Evolutionary conservation across 2,888 invertebrate species (phyloP).

Genomic region (Timema cristinae): DNA sequence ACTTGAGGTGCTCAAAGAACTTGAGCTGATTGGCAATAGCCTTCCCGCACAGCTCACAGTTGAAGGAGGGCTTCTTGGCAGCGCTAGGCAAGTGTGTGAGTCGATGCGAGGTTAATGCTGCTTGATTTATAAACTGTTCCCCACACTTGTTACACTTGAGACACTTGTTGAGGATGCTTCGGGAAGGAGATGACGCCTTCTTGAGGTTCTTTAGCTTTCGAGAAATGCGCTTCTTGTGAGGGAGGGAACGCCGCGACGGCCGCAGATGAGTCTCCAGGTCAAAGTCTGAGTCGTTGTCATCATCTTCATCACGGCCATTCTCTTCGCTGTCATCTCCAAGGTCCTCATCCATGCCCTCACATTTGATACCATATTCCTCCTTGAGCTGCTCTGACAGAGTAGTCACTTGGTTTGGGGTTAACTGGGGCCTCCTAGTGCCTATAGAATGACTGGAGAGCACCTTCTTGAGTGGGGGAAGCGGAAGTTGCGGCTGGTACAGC

Average conservation of each 20-base stretch:
- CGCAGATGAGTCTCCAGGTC: conserved; percentile 46
- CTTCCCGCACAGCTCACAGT: conserved; percentile 76
- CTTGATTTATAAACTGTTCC: conserved; percentile 45
- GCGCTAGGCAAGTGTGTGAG: conserved; percentile 30
- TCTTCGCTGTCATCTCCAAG: conserved; percentile 33
- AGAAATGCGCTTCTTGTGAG: conserved; percentile 83
- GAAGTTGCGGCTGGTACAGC: conserved; percentile 28
- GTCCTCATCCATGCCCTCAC: conserved; percentile 40
- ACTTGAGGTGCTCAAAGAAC: conserved; percentile 82
- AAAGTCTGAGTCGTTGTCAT: conserved; percentile 46
- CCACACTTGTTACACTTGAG: conserved; percentile 49
- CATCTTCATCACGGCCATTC: conserved; percentile 30
- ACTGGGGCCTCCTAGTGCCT: conserved; percentile 23
- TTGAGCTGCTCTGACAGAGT: conserved; percentile 19
- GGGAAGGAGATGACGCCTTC: conserved; percentile 32
- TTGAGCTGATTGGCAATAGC: conserved; percentile 71
- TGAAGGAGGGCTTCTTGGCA: conserved; percentile 45
- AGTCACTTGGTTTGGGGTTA: conserved; percentile 6
- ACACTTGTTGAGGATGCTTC: conserved; percentile 39
- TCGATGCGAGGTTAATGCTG: conserved; percentile 39
- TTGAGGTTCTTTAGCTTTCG: conserved; percentile 59
- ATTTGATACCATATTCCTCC: conserved; percentile 41
- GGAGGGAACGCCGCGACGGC: conserved; percentile 54
- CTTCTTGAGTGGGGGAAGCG: conserved; percentile 38
- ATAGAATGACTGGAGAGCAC: conserved; percentile 31